Conservation (phyloP, 2,888 invertebrate genomes). For the Agrotis exclamationis region DNA sequence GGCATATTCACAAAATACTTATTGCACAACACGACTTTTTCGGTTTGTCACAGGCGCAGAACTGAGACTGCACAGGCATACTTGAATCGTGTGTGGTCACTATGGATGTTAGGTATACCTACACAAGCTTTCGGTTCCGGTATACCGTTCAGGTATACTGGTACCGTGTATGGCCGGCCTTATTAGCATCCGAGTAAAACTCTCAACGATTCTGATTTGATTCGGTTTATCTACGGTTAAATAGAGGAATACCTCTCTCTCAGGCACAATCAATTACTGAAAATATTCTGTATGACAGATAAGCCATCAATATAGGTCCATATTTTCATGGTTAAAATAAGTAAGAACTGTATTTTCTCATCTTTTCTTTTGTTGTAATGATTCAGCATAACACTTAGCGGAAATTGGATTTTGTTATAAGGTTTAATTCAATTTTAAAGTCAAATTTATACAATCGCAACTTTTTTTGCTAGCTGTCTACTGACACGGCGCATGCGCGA, state of each 20-base stretch:
- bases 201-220: neutral
- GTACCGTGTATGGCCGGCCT: no score
- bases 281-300: neutral
- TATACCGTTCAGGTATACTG: no score
- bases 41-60: no score
- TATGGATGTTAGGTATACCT: no score
- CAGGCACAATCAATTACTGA: neutral
- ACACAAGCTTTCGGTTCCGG: no score
- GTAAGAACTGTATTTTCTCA: neutral
- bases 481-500: slow-evolving; percentile 67
- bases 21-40: no score
- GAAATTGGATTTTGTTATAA: neutral
- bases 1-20: no score
- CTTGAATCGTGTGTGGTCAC: no score
- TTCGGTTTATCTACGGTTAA: neutral
- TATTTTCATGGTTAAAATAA: neutral
- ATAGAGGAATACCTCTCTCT: no score
- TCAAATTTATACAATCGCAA: slow-evolving; percentile 4
- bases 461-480: slow-evolving; percentile 24
- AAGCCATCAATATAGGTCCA: neutral
- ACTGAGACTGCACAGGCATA: no score
- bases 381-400: no score
- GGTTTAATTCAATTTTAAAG: neutral
- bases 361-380: neutral
- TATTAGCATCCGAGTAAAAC: neutral